These are phyloP conservation scores for Thereva nobilitata DNA, from an alignment of 2,888 invertebrate species.

Conservation along the genomic window DNA sequence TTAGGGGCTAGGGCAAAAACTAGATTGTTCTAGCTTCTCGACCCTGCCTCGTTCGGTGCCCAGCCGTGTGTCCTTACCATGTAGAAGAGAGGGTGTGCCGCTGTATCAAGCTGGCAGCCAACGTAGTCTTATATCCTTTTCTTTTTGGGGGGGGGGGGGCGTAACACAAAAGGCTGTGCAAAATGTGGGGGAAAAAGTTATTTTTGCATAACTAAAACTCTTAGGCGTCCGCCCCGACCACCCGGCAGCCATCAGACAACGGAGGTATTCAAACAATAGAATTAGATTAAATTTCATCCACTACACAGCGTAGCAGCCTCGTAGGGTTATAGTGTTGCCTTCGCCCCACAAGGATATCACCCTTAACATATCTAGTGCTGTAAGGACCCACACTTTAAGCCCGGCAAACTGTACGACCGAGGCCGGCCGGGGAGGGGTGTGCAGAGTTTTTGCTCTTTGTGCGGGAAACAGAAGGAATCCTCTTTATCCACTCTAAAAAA, in stretches of 20 bases:
- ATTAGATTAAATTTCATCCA: constrained; percentile 29
- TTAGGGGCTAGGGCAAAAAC: constrained; percentile 4
- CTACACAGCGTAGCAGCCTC: background rate
- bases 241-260: constrained; percentile 1
- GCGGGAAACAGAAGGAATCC: constrained; percentile 16
- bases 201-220: constrained; percentile 20
- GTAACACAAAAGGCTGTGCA: constrained; percentile 26
- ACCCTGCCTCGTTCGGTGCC: no score
- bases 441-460: background rate
- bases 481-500: constrained; percentile 4
- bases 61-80: no score
- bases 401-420: no score
- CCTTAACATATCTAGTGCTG: no score
- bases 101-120: no score
- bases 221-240: background rate
- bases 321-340: no score
- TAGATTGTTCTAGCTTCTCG: constrained; percentile 1
- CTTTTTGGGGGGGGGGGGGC: background rate
- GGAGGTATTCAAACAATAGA: constrained; percentile 23
- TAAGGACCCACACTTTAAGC: no score
- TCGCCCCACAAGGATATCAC: no score
- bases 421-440: no score
- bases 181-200: constrained; percentile 20
- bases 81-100: no score
- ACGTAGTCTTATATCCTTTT: background rate